Evolutionary conservation across 2,888 invertebrate species (phyloP), one percentile per base, ranked within the genome.

Genomic region (Alcis repandata): DNA sequence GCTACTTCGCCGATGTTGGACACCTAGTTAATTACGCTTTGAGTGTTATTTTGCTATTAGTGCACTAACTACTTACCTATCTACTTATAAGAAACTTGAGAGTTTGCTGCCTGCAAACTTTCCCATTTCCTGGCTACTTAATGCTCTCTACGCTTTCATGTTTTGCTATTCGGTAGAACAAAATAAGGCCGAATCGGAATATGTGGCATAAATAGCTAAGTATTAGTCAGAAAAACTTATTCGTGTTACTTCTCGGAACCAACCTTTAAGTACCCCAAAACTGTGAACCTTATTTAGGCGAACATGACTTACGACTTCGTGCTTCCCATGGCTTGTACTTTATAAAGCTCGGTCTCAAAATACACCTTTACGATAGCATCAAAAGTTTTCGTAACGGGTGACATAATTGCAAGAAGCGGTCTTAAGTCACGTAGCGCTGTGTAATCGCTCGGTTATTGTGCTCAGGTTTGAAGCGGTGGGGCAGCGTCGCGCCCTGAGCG

Each of bases 371-470:
- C 64, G 76, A 80, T 78, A 78, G 59, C 74, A 79, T 77, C 76
- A 69, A 67, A 71, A 71, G 75, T 72, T 65, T 49, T 63, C 69
- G 71, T 75, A 74, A 70, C 74, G 73, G 74, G 76, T 84, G 81
- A 82, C 80, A 83, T 81, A 84, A 85, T 80, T 79, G 80, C 77
- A 78, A 77, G 76, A 83, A 79, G 76, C 72, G 79, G 76, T 82
- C 71, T 68, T 60, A 61, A 80, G 84, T 83, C 87, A 88, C 87
- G 88, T 87, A 82, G 71, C 67, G 66, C 77, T 76, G 75, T 77
- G 82, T 84, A 85, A 83, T 86, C 79, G 81, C 80, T 75, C 75
- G 73, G 80, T 83, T 80, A 83, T 85, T 84, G 81, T 83, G 72
- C 75, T 80, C 73, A 73, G 71, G 76, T 78, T 72, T 32, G 62